phyloP scores from a whole-genome alignment of 2,797 vertebrate genomes.

The Sebastes vulpes region DNA sequence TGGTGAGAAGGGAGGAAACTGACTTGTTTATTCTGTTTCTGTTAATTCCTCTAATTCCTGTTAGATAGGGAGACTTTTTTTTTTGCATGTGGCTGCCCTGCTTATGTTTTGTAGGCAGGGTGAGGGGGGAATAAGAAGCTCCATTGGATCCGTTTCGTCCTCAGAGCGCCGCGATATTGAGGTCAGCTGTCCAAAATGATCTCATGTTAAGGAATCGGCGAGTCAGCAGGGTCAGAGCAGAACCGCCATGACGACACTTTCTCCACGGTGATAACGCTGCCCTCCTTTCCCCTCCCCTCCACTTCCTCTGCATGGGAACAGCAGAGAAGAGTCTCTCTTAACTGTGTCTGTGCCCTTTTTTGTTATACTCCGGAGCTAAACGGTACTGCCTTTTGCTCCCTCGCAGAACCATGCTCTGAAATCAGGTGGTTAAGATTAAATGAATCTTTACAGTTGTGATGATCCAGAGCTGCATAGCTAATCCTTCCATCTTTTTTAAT shows the following conservation, averaged over 20 bases:
- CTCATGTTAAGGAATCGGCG: constrained; percentile 86
- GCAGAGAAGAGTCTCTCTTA: constrained; percentile 39
- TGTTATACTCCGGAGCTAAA: constrained; percentile 10
- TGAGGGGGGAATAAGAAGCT: constrained; percentile 49
- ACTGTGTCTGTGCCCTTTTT: constrained; percentile 46
- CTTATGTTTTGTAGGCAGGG: constrained; percentile 47
- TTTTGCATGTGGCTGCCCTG: constrained; percentile 1
- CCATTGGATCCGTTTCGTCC: constrained; percentile 71
- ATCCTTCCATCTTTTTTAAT: constrained; percentile 47
- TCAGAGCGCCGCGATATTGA: constrained; percentile 81
- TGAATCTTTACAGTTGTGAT: constrained; percentile 45
- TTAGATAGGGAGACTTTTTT: constrained; percentile 32
- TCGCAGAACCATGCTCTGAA: constrained; percentile 14
- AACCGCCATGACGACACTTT: constrained; percentile 86
- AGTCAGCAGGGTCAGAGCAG: constrained; percentile 87
- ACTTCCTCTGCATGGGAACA: constrained; percentile 75
- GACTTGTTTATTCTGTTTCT: constrained; percentile 62
- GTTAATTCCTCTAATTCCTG: constrained; percentile 67
- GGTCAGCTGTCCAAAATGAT: constrained; percentile 90
- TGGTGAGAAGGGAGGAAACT: constrained; percentile 41
- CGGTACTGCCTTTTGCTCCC: constrained; percentile 19
- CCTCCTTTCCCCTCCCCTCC: constrained; percentile 70
- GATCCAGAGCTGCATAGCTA: constrained; percentile 26
- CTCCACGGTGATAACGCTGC: constrained; percentile 80
- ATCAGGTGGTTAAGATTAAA: constrained; percentile 53